Evolutionary conservation across 2,888 invertebrate species (phyloP).

Genomic region (Acronicta psi): DNA sequence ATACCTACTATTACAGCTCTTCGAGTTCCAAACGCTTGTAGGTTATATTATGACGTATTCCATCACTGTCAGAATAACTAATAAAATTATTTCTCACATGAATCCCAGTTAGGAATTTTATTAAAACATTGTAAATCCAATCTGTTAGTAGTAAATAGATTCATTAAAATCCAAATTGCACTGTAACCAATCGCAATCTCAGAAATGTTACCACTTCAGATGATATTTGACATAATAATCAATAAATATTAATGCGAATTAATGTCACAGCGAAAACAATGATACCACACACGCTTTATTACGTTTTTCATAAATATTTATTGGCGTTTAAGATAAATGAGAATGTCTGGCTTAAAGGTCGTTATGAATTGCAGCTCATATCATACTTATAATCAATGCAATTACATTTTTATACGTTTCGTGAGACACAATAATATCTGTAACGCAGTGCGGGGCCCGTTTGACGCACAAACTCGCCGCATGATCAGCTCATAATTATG

Average conservation of each 20-base stretch:
- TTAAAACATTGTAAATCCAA: conserved; percentile 2
- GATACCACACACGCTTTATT: conserved; percentile 50
- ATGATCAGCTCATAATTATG: not conserved
- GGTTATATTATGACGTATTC: no score
- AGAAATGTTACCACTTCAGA: conserved; percentile 35
- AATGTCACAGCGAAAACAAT: conserved; percentile 57
- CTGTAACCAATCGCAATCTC: conserved; percentile 19
- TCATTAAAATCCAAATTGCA: conserved; percentile 29
- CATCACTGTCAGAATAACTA: no score
- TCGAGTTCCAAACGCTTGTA: no score
- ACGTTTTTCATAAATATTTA: conserved; percentile 61
- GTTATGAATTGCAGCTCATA: conserved; percentile 16
- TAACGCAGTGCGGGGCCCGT: no score
- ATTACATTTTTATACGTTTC: conserved; percentile 13
- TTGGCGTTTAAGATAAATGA: conserved; percentile 37
- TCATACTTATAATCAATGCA: conserved; percentile 17
- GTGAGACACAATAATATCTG: not conserved
- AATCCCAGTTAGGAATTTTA: not conserved
- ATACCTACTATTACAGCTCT: no score
- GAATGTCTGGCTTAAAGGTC: conserved; percentile 14
- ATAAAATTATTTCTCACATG: no score
- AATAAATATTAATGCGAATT: conserved; percentile 60
- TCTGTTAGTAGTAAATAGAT: conserved; percentile 17
- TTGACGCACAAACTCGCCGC: not conserved
- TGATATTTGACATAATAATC: conserved; percentile 52